These are phyloP conservation scores for Sceliomorpha sp. DNA, from an alignment of 2,888 invertebrate genomes.

Conservation along the genomic window DNA sequence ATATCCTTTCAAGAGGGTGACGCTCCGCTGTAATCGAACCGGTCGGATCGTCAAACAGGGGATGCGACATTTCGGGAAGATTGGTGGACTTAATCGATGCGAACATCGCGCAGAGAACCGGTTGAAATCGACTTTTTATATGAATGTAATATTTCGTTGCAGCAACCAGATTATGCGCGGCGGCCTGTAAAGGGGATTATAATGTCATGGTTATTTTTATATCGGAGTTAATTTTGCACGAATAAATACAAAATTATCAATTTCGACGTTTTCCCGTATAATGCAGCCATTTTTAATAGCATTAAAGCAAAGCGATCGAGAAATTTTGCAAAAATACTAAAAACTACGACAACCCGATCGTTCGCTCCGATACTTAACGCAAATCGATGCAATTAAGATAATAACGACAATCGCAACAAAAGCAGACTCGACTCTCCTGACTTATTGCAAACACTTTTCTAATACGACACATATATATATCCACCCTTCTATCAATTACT, in stretches of 20 bases:
- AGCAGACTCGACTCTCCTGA: no score
- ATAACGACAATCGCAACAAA: no score
- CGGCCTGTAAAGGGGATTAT: slow-evolving; percentile 9
- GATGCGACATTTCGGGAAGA: slow-evolving; percentile 32
- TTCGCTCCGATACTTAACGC: no score
- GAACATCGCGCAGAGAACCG: slow-evolving; percentile 31
- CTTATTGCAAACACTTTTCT: no score
- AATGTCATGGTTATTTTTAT: slow-evolving; percentile 39
- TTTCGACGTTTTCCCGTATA: no score
- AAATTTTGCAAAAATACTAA: no score
- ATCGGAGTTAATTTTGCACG: slow-evolving; percentile 40
- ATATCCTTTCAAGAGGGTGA: slow-evolving; percentile 34
- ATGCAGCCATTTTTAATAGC: no score
- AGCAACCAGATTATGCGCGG: slow-evolving; percentile 10
- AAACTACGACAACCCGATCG: no score
- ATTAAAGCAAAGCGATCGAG: no score
- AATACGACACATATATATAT: no score
- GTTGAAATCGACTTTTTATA: slow-evolving; percentile 35
- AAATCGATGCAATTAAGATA: no score
- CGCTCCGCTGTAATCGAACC: slow-evolving; percentile 44
- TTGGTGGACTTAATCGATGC: slow-evolving; percentile 36
- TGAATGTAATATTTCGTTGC: slow-evolving; percentile 28
- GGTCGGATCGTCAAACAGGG: slow-evolving; percentile 40
- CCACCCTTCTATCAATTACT: no score
- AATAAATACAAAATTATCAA: slow-evolving; percentile 10